These are phyloP conservation scores for Mirounga angustirostris DNA, from an alignment of 2,113 vertebrate genomes.

Conservation along the genomic window DNA sequence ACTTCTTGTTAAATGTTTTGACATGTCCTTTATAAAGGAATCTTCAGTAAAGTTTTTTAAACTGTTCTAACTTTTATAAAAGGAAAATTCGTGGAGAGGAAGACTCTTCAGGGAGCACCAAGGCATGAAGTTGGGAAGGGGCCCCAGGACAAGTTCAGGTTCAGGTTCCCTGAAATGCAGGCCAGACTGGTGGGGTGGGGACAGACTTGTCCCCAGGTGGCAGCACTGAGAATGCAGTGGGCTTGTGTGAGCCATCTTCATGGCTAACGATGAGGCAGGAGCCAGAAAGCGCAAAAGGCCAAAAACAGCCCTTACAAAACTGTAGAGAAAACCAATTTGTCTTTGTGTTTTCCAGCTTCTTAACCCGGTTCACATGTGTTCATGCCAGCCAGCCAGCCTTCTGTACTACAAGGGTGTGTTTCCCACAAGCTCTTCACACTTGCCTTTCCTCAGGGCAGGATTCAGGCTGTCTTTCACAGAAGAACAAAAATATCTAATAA, in stretches of 20 bases:
- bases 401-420: neutral
- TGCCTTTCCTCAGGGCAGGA: neutral
- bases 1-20: neutral
- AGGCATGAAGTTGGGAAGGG: neutral
- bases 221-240: no score
- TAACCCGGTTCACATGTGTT: neutral
- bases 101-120: neutral
- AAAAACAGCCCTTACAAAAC: neutral
- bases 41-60: neutral
- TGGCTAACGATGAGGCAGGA: neutral
- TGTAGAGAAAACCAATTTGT: neutral
- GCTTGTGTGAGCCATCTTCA: neutral
- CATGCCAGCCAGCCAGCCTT: neutral
- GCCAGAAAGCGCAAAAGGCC: neutral
- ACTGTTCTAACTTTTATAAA: conserved; percentile 53
- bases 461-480: neutral
- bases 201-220: accelerated
- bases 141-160: neutral
- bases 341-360: conserved; percentile 13
- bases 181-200: neutral
- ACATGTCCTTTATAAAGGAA: conserved; percentile 14
- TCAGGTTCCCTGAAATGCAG: neutral
- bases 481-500: neutral
- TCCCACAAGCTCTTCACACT: neutral
- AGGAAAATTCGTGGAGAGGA: neutral